These are phyloP conservation scores for Agrochola circellaris DNA, from an alignment of 2,888 invertebrate genomes.

Conservation along the genomic window DNA sequence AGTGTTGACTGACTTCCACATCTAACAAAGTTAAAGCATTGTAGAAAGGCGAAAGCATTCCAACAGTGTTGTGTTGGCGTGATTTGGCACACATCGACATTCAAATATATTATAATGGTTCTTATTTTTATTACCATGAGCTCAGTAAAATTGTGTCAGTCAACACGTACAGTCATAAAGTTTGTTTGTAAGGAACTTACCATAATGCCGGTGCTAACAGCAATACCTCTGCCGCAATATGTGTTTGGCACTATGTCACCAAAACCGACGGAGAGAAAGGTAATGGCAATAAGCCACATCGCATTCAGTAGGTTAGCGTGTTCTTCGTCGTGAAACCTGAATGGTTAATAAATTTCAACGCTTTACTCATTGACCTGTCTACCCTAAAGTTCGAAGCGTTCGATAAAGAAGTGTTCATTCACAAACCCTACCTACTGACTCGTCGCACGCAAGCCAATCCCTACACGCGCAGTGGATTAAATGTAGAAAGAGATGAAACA, in stretches of 20 bases:
- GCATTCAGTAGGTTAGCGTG: conserved; percentile 99
- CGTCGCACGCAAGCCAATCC: conserved; percentile 69
- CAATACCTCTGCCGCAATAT: conserved; percentile 99
- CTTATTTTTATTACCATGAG: conserved; percentile 11
- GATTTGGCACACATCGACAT: conserved; percentile 65
- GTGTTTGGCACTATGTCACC: conserved; percentile 99
- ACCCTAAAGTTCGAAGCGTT: conserved; percentile 65
- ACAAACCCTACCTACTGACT: conserved; percentile 73
- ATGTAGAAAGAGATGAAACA: conserved; percentile 75
- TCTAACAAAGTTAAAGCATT: conserved; percentile 48
- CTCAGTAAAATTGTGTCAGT: conserved; percentile 78
- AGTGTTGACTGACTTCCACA: conserved; percentile 86
- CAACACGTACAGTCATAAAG: conserved; percentile 84
- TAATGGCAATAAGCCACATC: conserved; percentile 99
- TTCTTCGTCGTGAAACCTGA: conserved; percentile 99
- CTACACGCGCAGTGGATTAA: conserved; percentile 60
- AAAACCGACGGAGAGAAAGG: conserved; percentile 99
- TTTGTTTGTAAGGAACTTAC: conserved; percentile 93
- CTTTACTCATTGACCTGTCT: conserved; percentile 80
- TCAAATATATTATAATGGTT: conserved; percentile 3
- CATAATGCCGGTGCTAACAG: conserved; percentile 99
- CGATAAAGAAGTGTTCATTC: conserved; percentile 69
- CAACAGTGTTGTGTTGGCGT: conserved; percentile 69
- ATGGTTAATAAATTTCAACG: conserved; percentile 88
- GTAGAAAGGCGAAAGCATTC: conserved; percentile 68